Conservation (phyloP, 2,797 vertebrate species). For the Mionectes olivaceus region DNA sequence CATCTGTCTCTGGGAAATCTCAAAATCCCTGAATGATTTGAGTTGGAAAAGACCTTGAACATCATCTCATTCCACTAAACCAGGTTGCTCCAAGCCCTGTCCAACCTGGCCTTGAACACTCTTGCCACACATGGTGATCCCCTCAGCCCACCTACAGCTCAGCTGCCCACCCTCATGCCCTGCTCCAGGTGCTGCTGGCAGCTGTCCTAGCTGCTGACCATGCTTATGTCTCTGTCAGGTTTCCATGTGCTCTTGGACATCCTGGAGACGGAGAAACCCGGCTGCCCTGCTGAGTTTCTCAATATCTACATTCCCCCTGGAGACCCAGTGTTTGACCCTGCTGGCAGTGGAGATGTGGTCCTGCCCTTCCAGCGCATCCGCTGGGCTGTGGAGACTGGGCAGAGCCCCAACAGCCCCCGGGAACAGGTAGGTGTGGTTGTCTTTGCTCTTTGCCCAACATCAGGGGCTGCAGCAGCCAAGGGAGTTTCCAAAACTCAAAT, state of each 20-base stretch:
- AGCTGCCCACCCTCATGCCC: background rate
- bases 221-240: constrained; percentile 81
- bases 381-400: constrained; percentile 87
- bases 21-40: background rate
- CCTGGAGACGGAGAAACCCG: constrained; percentile 80
- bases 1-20: background rate
- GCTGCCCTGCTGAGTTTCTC: constrained; percentile 95
- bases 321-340: constrained; percentile 86
- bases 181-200: background rate
- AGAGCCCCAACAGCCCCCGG: constrained; percentile 92
- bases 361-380: constrained; percentile 89
- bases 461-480: background rate
- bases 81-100: background rate
- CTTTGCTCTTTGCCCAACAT: background rate
- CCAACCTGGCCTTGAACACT: background rate
- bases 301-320: constrained; percentile 86
- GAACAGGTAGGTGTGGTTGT: constrained; percentile 78
- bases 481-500: background rate
- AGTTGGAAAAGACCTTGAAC: background rate
- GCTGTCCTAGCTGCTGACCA: background rate
- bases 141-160: background rate
- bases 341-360: constrained; percentile 77
- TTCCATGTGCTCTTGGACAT: constrained; percentile 90
- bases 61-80: background rate
- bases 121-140: background rate